phyloP scores from a whole-genome alignment of 1,140 invertebrate genomes.

The Drosophila funebris region DNA sequence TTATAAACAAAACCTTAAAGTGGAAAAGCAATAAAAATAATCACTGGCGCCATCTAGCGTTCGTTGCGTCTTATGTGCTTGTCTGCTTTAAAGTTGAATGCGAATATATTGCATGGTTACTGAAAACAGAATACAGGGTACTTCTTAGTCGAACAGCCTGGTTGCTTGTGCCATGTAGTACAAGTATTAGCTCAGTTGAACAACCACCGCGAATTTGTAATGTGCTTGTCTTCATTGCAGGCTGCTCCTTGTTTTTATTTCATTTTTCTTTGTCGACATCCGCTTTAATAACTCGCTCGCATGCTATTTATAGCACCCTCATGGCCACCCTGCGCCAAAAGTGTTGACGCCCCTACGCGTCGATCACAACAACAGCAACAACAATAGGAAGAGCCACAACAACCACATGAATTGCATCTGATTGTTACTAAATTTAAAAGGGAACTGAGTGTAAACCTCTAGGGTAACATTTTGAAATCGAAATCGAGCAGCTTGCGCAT shows the following conservation, averaged over 20 bases:
- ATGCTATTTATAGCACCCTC: slow-evolving; percentile 60
- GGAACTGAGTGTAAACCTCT: slow-evolving; percentile 1
- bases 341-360: slow-evolving; percentile 20
- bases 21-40: too few species aligned
- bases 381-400: slow-evolving; percentile 5
- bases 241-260: slow-evolving; percentile 35
- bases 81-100: too few species aligned
- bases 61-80: too few species aligned
- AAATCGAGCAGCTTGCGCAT: slow-evolving; percentile 24
- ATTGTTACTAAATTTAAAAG: slow-evolving; percentile 52
- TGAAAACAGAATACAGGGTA: background rate
- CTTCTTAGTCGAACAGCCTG: background rate
- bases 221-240: slow-evolving; percentile 3
- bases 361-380: background rate
- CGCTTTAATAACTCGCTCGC: slow-evolving; percentile 50
- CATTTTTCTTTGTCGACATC: slow-evolving; percentile 26
- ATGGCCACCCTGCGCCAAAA: slow-evolving; percentile 30
- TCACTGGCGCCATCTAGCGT: too few species aligned
- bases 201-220: slow-evolving; percentile 11
- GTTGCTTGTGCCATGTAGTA: background rate
- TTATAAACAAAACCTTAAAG: too few species aligned
- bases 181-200: background rate
- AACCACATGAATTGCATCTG: background rate
- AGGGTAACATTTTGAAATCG: slow-evolving; percentile 8
- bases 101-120: too few species aligned